Evolutionary conservation across 2,797 vertebrate genomes (phyloP).

Genomic region (Potorous gilbertii): DNA sequence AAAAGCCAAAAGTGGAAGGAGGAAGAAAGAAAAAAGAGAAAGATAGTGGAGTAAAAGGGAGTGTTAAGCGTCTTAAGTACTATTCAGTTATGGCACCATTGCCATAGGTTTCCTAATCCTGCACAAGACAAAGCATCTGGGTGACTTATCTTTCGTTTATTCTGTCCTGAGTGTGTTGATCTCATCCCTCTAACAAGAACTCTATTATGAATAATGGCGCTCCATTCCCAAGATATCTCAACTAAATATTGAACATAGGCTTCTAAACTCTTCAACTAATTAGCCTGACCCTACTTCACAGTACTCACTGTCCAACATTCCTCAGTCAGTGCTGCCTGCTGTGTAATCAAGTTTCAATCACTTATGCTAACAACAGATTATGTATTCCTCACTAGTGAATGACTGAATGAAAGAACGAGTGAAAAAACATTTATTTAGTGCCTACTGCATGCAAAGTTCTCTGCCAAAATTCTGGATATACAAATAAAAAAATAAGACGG

Average conservation of each 20-base stretch:
- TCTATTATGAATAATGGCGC: neutral
- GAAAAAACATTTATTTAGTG: neutral
- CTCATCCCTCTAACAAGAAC: neutral
- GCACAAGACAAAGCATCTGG: neutral
- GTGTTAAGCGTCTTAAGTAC: neutral
- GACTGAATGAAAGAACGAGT: neutral
- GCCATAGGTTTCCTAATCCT: neutral
- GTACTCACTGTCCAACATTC: neutral
- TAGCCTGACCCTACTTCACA: constrained; percentile 25
- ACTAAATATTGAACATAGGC: neutral
- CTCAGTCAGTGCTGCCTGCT: constrained; percentile 31
- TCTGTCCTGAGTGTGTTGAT: neutral
- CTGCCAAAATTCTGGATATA: neutral
- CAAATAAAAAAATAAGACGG: neutral
- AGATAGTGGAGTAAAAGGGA: neutral
- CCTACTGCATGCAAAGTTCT: neutral
- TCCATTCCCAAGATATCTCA: neutral
- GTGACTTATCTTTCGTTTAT: constrained; percentile 37
- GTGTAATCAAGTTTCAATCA: constrained; percentile 39
- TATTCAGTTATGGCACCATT: neutral
- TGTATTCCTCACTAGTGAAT: neutral
- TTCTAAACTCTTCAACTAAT: constrained; percentile 44
- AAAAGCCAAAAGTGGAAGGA: constrained; percentile 8
- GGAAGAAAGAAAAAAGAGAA: constrained; percentile 1
- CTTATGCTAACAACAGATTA: neutral